A percentile compares a stretch with the other conserved stretches of the same genome.
Evolutionary conservation across 2,113 vertebrate genomes (phyloP).

Genomic region (Copsychus sechellarum): DNA sequence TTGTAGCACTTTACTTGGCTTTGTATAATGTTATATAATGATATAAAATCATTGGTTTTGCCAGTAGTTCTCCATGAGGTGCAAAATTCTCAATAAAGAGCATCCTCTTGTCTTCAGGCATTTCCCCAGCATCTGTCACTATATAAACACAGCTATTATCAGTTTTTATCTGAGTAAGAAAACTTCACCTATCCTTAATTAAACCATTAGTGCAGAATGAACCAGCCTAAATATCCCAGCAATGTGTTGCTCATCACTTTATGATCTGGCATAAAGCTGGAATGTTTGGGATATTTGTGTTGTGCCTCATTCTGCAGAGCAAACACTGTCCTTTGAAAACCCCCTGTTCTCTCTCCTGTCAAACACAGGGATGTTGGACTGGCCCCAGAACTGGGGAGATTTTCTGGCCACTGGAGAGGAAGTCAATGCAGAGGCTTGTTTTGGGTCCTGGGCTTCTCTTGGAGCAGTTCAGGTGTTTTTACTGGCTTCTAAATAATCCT

Average conservation of each 20-base stretch:
- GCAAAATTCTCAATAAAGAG: neutral
- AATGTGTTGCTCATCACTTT: neutral
- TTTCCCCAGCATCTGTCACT: neutral
- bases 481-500: neutral
- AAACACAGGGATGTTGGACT: neutral
- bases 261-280: neutral
- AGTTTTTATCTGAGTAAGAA: neutral
- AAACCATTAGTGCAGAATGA: neutral
- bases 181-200: neutral
- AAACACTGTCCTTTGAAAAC: neutral
- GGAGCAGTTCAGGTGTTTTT: neutral
- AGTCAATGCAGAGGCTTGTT: neutral
- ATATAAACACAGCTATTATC: neutral
- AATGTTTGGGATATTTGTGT: neutral
- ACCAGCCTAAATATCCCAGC: neutral
- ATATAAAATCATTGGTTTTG: neutral
- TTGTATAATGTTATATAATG: neutral
- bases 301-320: neutral
- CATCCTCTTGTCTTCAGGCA: accelerated
- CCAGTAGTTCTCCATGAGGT: neutral
- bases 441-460: neutral
- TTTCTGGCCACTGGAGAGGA: neutral
- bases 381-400: neutral
- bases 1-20: neutral
- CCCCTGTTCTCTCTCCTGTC: neutral